These are phyloP conservation scores for Vanessa tameamea DNA, from an alignment of 1,140 invertebrate species.

Conservation along the genomic window DNA sequence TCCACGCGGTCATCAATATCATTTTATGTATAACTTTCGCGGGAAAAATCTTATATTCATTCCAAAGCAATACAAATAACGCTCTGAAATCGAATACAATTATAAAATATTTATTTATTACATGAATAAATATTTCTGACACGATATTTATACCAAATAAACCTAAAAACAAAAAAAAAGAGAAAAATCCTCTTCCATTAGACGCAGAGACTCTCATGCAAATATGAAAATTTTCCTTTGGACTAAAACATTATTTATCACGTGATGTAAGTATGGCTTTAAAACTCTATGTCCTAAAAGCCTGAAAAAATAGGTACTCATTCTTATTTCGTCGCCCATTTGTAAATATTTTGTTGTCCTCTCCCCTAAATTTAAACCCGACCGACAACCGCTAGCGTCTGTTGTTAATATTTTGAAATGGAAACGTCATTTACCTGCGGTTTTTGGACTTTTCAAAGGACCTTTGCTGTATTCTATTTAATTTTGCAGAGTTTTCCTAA, in stretches of 20 bases:
- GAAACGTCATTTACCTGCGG: not conserved
- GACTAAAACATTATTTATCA: conserved; percentile 5
- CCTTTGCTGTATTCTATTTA: not conserved
- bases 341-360: not conserved
- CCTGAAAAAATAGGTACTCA: not conserved
- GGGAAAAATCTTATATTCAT: too few relatives aligned
- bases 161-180: not conserved
- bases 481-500: not conserved
- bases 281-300: not conserved
- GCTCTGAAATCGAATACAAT: too few relatives aligned
- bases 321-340: not conserved
- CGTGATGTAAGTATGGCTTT: not conserved
- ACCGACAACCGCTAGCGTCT: not conserved
- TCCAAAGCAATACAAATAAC: too few relatives aligned
- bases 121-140: too few relatives aligned
- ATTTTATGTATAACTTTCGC: too few relatives aligned
- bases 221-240: conserved; percentile 2
- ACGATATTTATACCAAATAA: not conserved
- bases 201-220: not conserved
- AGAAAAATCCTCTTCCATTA: not conserved
- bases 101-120: too few relatives aligned
- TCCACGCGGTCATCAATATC: too few relatives aligned
- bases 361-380: not conserved
- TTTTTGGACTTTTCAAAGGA: not conserved
- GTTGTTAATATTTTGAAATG: not conserved